Evolutionary conservation across 2,888 invertebrate genomes (phyloP).

Genomic region (Corythucha ciliata): DNA sequence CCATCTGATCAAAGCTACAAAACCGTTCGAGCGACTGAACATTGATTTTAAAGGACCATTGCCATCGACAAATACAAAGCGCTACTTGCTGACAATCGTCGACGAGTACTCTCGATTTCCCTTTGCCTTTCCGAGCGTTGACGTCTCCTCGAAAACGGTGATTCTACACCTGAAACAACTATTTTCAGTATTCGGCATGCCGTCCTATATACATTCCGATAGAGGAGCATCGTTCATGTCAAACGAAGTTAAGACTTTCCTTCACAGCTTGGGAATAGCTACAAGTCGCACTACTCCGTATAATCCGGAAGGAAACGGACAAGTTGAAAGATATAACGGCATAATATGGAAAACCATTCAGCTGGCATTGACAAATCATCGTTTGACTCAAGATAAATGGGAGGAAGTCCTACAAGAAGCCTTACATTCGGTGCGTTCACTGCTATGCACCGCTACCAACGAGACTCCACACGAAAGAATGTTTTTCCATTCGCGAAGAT

Average conservation of each 20-base stretch:
- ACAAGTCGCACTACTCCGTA: slow-evolving; percentile 4
- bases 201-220: slow-evolving; percentile 13
- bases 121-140: not conserved
- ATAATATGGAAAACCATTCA: slow-evolving; percentile 22
- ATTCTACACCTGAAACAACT: not conserved
- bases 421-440: slow-evolving; percentile 29
- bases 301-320: slow-evolving; percentile 24
- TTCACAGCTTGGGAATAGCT: not conserved
- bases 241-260: slow-evolving; percentile 1
- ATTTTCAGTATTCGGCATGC: slow-evolving; percentile 8
- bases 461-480: slow-evolving; percentile 28
- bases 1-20: slow-evolving; percentile 29
- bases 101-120: slow-evolving; percentile 19
- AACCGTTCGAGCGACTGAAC: not conserved
- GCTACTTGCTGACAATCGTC: slow-evolving; percentile 28
- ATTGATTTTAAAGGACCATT: not conserved
- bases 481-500: slow-evolving; percentile 17
- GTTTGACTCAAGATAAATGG: slow-evolving; percentile 19
- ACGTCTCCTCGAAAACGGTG: not conserved
- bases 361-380: slow-evolving; percentile 22
- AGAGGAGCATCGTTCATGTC: slow-evolving; percentile 16
- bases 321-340: too few species aligned
- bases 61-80: not conserved
- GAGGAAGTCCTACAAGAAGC: slow-evolving; percentile 28
- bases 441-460: slow-evolving; percentile 30